Base-by-base conservation (phyloP, 1,140 invertebrate species). In the Sycophaga agraensis region DNA sequence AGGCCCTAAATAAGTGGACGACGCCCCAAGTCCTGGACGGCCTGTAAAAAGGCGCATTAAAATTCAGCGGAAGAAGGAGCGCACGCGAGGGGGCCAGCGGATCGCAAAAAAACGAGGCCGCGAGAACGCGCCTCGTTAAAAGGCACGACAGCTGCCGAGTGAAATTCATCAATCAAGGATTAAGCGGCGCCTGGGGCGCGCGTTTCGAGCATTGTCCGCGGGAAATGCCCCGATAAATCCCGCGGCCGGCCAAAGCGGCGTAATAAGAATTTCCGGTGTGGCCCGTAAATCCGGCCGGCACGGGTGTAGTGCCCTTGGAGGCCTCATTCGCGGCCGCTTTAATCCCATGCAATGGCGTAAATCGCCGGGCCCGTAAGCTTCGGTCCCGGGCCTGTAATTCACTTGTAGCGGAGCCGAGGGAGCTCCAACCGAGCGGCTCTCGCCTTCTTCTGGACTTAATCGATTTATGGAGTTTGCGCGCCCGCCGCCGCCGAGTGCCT, bases 301-400 rank as follows among this genome's bases (percentile, higher is more conserved):
- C 43, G 35, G 14, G 24, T 35, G 9, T n/a, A 56, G 14, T 22
- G 37, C 28, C 26, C 39, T 42, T 50, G 34, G 46, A 43, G 26
- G 22, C 22, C 37, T 26, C 26, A 31, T 34, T 43, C 40, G 22
- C 31, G 43, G 24, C 11, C 50, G n/a, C 22, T 35, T 35, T 46
- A 42, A 57, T 57, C 42, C 46, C 46, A 45, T 57, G 28, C 39
- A 46, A 57, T 28, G 28, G 31, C 31, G 35, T 46, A 57, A 56
- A 56, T 56, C 9, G n/a, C 1, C 9, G n/a, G 45, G 16, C 24
- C 16, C n/a, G 16, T 28, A 9, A 2, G 12, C 21, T 19, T 31
- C 28, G 42, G 17, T 37, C 12, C 21, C 40, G 2, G 17, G 1
- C 2, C 45, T 26, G 26, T 48, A 48, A 45, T 48, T 48, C n/a